These are phyloP conservation scores for Lumbricus terrestris DNA, from an alignment of 2,888 invertebrate species.

Conservation along the genomic window DNA sequence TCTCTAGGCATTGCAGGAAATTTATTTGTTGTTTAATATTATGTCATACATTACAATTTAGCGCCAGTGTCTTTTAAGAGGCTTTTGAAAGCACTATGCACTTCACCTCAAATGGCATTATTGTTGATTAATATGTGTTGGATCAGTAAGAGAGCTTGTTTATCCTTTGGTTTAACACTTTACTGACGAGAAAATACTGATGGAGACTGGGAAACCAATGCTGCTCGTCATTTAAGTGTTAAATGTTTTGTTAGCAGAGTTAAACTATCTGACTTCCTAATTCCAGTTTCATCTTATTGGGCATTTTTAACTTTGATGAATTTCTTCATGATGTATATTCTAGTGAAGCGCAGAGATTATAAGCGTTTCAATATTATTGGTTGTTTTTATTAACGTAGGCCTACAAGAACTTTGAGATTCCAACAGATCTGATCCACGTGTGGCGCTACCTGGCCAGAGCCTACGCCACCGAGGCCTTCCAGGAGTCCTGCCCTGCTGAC, in stretches of 20 bases:
- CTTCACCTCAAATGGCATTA: no score
- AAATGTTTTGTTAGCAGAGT: neutral
- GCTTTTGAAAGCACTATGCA: no score
- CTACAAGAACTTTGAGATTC: conserved; percentile 65
- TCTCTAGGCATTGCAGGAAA: neutral
- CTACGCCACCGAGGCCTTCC: conserved; percentile 97
- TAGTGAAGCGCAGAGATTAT: no score
- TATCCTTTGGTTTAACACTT: no score
- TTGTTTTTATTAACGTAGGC: conserved; percentile 39
- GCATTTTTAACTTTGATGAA: neutral
- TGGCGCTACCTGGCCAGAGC: conserved; percentile 98
- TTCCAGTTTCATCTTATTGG: neutral
- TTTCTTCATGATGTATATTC: neutral
- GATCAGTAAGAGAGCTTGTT: no score
- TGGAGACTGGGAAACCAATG: neutral
- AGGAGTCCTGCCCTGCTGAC: conserved; percentile 96
- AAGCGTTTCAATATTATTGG: neutral
- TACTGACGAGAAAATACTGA: no score
- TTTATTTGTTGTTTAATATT: no score
- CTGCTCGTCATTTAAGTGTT: neutral
- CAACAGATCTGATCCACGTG: conserved; percentile 72
- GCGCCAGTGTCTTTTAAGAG: no score
- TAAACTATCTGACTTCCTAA: neutral
- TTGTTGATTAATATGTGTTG: no score
- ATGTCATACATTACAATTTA: no score